Percentiles rank a stretch among this genome's conserved stretches.
Evolutionary conservation across 2,113 vertebrate genomes (phyloP).

Genomic region (Hyaena hyaena): DNA sequence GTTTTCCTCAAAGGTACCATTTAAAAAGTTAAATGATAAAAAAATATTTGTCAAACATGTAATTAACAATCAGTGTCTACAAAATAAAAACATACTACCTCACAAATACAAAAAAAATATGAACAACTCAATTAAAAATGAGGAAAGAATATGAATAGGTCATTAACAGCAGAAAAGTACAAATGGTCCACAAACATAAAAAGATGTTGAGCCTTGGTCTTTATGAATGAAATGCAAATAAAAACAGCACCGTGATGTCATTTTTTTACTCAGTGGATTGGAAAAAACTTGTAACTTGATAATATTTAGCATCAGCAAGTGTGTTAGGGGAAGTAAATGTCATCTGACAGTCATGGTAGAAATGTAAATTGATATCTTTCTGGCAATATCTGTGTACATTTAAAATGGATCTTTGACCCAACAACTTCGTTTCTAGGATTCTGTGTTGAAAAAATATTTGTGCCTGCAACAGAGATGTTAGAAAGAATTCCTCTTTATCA

Average conservation of each 20-base stretch:
- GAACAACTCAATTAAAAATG: background rate
- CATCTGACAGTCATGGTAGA: background rate
- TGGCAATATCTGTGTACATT: background rate
- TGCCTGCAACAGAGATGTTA: background rate
- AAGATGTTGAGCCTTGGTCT: background rate
- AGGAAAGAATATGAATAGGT: background rate
- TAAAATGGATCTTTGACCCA: background rate
- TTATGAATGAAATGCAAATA: background rate
- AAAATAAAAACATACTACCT: background rate
- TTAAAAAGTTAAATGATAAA: constrained; percentile 27
- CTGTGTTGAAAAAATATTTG: background rate
- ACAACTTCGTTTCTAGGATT: background rate
- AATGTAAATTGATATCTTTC: constrained; percentile 1
- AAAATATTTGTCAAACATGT: constrained; percentile 10
- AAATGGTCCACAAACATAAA: background rate
- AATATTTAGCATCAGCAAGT: constrained; percentile 9
- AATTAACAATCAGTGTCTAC: background rate
- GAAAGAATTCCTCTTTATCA: background rate
- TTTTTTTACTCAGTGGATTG: background rate
- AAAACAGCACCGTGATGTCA: background rate
- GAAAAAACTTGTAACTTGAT: background rate
- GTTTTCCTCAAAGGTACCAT: background rate
- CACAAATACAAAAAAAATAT: background rate
- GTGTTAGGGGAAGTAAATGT: background rate
- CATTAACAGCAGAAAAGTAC: background rate